Evolutionary conservation across 1,140 invertebrate genomes (phyloP), one percentile per base, ranked within the genome.

Genomic region (Choristoneura fumiferana): DNA sequence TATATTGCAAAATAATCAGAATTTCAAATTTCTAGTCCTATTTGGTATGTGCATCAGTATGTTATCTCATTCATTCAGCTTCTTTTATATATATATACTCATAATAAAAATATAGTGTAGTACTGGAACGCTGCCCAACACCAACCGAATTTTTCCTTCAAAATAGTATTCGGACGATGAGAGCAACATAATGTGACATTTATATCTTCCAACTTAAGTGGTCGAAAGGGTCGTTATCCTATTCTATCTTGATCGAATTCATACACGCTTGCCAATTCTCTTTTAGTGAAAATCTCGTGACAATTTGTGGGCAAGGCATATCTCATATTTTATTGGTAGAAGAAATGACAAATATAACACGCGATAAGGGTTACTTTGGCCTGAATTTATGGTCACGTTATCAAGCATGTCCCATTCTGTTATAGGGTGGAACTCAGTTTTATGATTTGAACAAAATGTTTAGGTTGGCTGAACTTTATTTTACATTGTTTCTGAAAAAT

Each of bases 341-440:
- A 49, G 43, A 49, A 29, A 49, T 49, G 43, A 49, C 43, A 49
- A 49, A 49, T 49, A 49, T 49, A 49, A 49, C 22, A 12, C n/a
- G 43, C 43, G 43, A 49, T 29, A 45, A 43, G 40, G 18, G n/a
- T 17, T 49, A n/a, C 22, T 49, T 29, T n/a, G 17, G 22, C 43
- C n/a, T 29, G 22, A 49, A 29, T 49, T 49, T 29, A 12, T 49
- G 29, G 10, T 18, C 4, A 8, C 18, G 4, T 49, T 49, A 49
- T 49, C 43, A 49, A 49, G 12, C 18, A 49, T 49, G 43, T 49
- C 43, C 43, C 9, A 49, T 49, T 17, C 4, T 22, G 43, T 49
- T n/a, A n/a, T n/a, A n/a, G 22, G 18, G n/a, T 29, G 18, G 18
- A 29, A 22, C 5, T 49, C 4, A 1, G 12, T 49, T 49, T n/a